A percentile compares a stretch with the other conserved stretches of the same genome.
phyloP scores from a whole-genome alignment of 2,797 vertebrate genomes.

The Chelonia mydas region DNA sequence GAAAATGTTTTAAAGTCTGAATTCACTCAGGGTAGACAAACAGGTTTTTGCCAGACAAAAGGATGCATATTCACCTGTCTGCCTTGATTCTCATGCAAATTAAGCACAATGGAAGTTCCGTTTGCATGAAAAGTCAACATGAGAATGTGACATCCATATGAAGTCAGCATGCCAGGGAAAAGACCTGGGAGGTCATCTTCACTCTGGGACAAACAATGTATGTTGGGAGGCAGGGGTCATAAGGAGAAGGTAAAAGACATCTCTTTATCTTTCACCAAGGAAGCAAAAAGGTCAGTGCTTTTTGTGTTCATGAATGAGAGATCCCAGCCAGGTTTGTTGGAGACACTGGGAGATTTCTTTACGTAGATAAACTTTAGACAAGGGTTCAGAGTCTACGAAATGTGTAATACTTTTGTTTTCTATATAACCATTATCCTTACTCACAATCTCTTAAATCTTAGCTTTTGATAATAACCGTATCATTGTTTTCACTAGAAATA shows the following conservation, averaged over 20 bases:
- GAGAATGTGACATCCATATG: too few species aligned
- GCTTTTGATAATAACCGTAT: not conserved
- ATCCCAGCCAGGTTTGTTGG: not conserved
- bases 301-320: not conserved
- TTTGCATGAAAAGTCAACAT: not conserved
- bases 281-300: not conserved
- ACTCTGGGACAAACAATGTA: not conserved
- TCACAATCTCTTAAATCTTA: not conserved
- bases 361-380: not conserved
- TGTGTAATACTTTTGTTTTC: not conserved
- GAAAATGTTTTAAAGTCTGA: not conserved
- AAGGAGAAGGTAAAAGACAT: not conserved
- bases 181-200: not conserved
- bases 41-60: not conserved
- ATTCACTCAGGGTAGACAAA: not conserved
- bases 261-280: not conserved
- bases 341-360: not conserved
- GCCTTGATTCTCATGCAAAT: not conserved
- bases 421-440: not conserved
- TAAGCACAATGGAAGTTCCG: not conserved
- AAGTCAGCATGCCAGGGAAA: not conserved
- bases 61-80: not conserved
- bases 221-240: not conserved
- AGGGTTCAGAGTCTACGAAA: not conserved
- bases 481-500: not conserved